Base-by-base conservation (phyloP, 2,113 vertebrate species). In the Pachyramphus minor region DNA sequence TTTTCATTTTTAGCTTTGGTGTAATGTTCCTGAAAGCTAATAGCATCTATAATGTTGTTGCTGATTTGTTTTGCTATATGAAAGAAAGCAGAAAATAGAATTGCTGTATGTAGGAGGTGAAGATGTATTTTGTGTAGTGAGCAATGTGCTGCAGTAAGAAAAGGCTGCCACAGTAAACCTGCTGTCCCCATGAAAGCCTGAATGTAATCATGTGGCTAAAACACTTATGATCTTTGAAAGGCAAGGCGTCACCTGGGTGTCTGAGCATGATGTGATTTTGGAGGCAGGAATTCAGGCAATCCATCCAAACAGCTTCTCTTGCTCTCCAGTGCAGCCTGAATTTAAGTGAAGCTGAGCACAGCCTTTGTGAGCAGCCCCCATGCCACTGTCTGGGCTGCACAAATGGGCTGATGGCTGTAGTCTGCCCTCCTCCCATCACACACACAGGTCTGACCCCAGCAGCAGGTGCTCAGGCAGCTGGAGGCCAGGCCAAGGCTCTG, bases 71-170 rank as follows among this genome's bases (percentile, higher is more conserved):
- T 96, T 94, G 82, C 81, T 89, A 17, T 53, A 73, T 67, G 88
- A 88, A 94, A 94, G 77, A 30, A 93, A 75, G 91, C 89, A 92
- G 92, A 97, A 96, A 95, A 96, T 72, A 91, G 92, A 84, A 84
- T 14, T 93, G 84, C 91, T 59, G 35, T 18, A 55, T 11, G 96
- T 95, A 72, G 94, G 96, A 96, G 94, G 94, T 56, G 7, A 90
- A 71, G 85, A 79, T 79, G 20, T 58, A 12, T 88, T 92, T 84
- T 86, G 86, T 75, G 58, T 78, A 74, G 81, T 4, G 14, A 93
- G 91, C 86, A 76, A 27, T 5, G 45, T 62, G 72, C 76, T 67
- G 89, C 86, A 60, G 76, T 5, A 47, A 84, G 84, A 89, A 75
- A 84, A 59, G 52, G n/a, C 76, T 84, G 77, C 89, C 84, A 78